These are phyloP conservation scores for Nymphicus hollandicus DNA, from an alignment of 2,113 vertebrate species.

Conservation along the genomic window DNA sequence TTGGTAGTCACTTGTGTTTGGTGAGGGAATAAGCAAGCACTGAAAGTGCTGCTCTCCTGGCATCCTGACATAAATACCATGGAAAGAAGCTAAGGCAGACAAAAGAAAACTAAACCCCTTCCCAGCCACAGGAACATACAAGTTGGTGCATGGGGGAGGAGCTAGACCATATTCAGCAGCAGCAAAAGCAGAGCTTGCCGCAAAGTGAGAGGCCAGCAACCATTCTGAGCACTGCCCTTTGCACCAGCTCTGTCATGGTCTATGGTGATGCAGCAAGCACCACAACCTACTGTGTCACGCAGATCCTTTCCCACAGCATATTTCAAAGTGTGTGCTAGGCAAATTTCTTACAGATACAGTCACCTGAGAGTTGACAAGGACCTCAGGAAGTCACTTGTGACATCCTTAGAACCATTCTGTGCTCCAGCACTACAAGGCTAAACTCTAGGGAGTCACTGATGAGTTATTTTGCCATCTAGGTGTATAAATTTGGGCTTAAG, in stretches of 20 bases:
- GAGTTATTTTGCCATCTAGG: background rate
- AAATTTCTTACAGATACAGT: background rate
- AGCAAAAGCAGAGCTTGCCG: background rate
- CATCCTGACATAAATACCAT: background rate
- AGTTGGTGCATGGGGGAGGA: background rate
- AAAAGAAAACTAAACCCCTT: background rate
- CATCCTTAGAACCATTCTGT: background rate
- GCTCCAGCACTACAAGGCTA: background rate
- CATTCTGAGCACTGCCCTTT: background rate
- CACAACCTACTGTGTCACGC: fast-evolving
- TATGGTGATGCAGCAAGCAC: background rate
- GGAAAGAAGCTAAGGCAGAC: background rate
- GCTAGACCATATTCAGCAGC: background rate
- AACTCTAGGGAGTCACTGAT: background rate
- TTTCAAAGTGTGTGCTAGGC: background rate
- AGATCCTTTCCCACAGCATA: background rate
- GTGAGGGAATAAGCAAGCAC: background rate
- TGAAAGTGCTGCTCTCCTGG: background rate
- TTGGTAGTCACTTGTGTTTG: background rate
- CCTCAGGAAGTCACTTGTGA: background rate
- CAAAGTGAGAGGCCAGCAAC: background rate
- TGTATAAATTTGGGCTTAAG: background rate
- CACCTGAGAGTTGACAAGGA: background rate
- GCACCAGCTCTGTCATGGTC: fast-evolving
- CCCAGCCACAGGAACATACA: background rate